These are phyloP conservation scores for Mechanitis mazaeus DNA, from an alignment of 2,888 invertebrate genomes.

Conservation along the genomic window DNA sequence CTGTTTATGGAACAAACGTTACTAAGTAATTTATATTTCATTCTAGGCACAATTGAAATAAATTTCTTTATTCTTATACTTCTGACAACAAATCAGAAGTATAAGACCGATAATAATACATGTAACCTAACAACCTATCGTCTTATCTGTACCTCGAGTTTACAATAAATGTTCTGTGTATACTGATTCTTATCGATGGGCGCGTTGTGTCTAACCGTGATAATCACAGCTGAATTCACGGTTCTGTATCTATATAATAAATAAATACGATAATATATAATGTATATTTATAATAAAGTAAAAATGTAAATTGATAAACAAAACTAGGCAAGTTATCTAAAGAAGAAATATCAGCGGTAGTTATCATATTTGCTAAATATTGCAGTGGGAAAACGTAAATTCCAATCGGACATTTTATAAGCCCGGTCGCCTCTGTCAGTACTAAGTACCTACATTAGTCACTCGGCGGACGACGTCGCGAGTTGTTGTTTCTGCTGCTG, in stretches of 20 bases:
- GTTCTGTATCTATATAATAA: neutral
- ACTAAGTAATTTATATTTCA: too few relatives aligned
- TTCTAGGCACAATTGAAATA: too few relatives aligned
- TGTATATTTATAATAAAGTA: neutral
- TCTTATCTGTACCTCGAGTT: neutral
- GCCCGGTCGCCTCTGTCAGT: neutral
- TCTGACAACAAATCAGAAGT: too few relatives aligned
- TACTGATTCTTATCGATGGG: slow-evolving; percentile 6
- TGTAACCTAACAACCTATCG: slow-evolving; percentile 2
- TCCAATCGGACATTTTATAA: neutral
- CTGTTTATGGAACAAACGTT: too few relatives aligned
- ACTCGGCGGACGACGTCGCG: slow-evolving; percentile 38
- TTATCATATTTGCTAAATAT: slow-evolving; percentile 5
- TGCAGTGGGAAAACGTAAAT: slow-evolving; percentile 4
- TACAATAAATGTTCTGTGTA: neutral
- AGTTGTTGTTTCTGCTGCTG: slow-evolving; percentile 37
- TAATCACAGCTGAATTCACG: neutral
- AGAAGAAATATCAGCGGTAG: too few relatives aligned
- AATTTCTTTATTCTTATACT: too few relatives aligned
- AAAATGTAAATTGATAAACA: too few relatives aligned
- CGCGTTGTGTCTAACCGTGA: neutral
- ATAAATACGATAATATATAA: neutral
- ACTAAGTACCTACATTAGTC: slow-evolving; percentile 38
- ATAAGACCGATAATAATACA: neutral
- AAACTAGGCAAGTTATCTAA: too few relatives aligned